Conservation (phyloP, 2,888 invertebrate genomes). For the Eristalis pertinax region DNA sequence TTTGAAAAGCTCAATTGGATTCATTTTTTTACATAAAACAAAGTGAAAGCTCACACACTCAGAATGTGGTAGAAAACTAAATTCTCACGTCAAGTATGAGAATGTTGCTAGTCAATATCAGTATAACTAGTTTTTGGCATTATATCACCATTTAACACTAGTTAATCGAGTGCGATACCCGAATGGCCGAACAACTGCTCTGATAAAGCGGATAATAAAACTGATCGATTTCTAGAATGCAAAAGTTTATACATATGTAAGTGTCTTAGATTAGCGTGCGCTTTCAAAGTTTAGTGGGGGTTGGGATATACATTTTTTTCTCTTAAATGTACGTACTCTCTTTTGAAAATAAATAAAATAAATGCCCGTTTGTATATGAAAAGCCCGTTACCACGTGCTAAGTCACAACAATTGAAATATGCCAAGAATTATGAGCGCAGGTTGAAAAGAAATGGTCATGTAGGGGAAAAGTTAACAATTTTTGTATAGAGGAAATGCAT, state of each 20-base stretch:
- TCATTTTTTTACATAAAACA: background rate
- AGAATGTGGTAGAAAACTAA: background rate
- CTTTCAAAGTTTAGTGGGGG: background rate
- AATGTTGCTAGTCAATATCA: background rate
- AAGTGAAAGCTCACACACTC: background rate
- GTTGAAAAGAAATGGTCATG: too few species aligned
- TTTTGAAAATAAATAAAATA: too few species aligned
- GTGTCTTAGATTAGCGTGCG: background rate
- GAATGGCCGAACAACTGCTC: background rate
- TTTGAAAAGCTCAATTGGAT: background rate
- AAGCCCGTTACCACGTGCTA: too few species aligned
- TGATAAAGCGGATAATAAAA: background rate
- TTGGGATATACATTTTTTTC: background rate
- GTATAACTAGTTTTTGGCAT: too few species aligned
- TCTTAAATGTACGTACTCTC: background rate
- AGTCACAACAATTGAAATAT: too few species aligned
- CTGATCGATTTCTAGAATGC: background rate
- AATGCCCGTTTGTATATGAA: too few species aligned
- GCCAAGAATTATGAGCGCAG: too few species aligned
- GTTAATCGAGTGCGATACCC: too few species aligned
- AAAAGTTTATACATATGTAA: background rate
- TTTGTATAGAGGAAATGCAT: too few species aligned
- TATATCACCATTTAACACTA: too few species aligned
- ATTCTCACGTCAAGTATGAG: background rate
- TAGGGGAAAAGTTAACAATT: too few species aligned